Conservation (phyloP, 2,888 invertebrate species). For the Herminia tarsipennalis region DNA sequence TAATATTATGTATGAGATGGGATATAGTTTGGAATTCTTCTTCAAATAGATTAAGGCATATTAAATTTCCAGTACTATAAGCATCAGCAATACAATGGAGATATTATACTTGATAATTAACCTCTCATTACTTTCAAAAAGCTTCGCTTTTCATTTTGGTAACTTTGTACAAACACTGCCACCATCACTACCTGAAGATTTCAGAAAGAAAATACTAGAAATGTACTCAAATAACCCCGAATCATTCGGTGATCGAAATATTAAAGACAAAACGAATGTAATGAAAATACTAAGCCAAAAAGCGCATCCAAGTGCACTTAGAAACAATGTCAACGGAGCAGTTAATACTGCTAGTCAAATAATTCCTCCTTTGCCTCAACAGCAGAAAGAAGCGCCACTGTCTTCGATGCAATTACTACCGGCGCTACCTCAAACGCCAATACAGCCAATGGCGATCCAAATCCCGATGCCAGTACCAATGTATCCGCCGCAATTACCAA, state of each 20-base stretch:
- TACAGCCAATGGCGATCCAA: slow-evolving; percentile 7
- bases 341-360: background rate
- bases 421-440: background rate
- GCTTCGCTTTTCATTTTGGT: slow-evolving; percentile 19
- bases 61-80: too few species aligned
- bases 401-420: background rate
- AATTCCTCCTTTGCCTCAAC: too few species aligned
- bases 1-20: too few species aligned
- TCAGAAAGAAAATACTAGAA: slow-evolving; percentile 19
- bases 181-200: slow-evolving; percentile 18
- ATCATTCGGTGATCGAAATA: slow-evolving; percentile 3
- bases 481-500: slow-evolving; percentile 37
- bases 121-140: slow-evolving; percentile 17
- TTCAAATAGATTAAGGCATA: too few species aligned
- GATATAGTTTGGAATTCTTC: too few species aligned
- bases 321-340: background rate
- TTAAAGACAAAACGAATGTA: background rate
- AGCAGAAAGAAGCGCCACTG: background rate
- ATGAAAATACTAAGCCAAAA: background rate
- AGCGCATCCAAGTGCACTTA: too few species aligned
- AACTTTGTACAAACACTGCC: slow-evolving; percentile 23
- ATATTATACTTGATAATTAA: slow-evolving; percentile 5
- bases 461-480: slow-evolving; percentile 18
- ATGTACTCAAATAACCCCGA: slow-evolving; percentile 20
- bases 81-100: slow-evolving; percentile 20